Percentiles rank a stretch among this genome's conserved stretches.
Evolutionary conservation across 2,797 vertebrate species (phyloP).

Genomic region (Diplodus puntazzo): DNA sequence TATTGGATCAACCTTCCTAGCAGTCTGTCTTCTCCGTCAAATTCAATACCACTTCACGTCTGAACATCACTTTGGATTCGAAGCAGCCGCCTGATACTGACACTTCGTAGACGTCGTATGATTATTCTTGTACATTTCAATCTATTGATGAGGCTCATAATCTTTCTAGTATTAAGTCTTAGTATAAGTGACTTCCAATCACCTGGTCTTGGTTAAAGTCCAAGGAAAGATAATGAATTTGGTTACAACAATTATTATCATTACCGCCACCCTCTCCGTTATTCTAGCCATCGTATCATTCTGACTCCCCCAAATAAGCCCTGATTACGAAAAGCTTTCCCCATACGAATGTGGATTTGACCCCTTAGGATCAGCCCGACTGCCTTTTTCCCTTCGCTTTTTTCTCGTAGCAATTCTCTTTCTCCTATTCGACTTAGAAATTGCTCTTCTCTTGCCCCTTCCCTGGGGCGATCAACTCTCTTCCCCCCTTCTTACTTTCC

Average conservation of each 20-base stretch:
- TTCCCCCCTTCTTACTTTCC: fast-evolving
- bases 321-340: constrained; percentile 56
- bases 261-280: fast-evolving
- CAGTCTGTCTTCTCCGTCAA: fast-evolving
- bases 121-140: constrained; percentile 16
- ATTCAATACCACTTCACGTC: constrained; percentile 52
- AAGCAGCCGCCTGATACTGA: constrained; percentile 49
- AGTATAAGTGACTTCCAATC: constrained; percentile 79
- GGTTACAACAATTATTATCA: fast-evolving
- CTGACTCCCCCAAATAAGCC: background rate
- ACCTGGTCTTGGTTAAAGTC: constrained; percentile 62
- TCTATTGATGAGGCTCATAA: constrained; percentile 82
- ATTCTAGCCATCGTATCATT: fast-evolving
- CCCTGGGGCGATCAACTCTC: constrained; percentile 39
- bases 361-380: background rate
- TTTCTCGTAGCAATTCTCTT: constrained; percentile 64
- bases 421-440: constrained; percentile 62
- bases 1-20: constrained; percentile 38
- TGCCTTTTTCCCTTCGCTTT: constrained; percentile 52
- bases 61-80: constrained; percentile 55
- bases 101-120: too few relatives aligned
- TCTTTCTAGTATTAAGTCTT: constrained; percentile 62
- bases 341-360: constrained; percentile 67
- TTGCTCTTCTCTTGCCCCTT: background rate
- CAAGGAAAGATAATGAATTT: constrained; percentile 73